phyloP scores from a whole-genome alignment of 2,888 invertebrate genomes.

The Xanthia icteritia region DNA sequence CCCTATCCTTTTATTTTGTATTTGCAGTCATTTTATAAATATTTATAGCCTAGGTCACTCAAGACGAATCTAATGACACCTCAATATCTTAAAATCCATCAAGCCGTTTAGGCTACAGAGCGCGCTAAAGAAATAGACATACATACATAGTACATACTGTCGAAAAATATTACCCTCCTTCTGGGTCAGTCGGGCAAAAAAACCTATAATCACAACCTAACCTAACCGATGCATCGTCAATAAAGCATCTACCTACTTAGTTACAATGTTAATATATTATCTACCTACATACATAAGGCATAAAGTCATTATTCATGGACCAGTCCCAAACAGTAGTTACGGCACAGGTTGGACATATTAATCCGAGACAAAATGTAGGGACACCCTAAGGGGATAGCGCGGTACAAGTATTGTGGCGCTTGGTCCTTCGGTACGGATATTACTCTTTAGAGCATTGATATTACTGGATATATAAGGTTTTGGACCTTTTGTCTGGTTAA shows the following conservation, averaged over 20 bases:
- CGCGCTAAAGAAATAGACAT: too few relatives aligned
- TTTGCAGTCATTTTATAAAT: too few relatives aligned
- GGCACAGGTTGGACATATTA: constrained; percentile 55
- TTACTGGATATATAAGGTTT: background rate
- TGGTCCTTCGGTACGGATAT: background rate
- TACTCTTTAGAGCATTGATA: background rate
- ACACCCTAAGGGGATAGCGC: constrained; percentile 48
- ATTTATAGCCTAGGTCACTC: too few relatives aligned
- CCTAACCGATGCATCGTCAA: background rate
- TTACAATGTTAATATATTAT: constrained; percentile 2
- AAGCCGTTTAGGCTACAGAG: too few relatives aligned
- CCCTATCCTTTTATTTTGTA: too few relatives aligned
- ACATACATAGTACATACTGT: too few relatives aligned
- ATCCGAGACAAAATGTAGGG: constrained; percentile 59
- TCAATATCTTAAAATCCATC: too few relatives aligned
- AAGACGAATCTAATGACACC: too few relatives aligned
- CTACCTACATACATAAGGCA: background rate
- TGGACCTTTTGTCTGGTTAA: background rate
- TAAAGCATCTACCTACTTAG: constrained; percentile 8
- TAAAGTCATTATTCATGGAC: constrained; percentile 46
- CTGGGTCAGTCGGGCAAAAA: too few relatives aligned
- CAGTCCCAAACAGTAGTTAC: constrained; percentile 59
- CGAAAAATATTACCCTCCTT: too few relatives aligned
- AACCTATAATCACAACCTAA: background rate
- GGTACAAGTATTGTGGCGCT: constrained; percentile 41